A percentile compares a stretch with the other conserved stretches of the same genome.
Conservation (phyloP, 2,797 vertebrate species). For the Darevskia mixta region DNA sequence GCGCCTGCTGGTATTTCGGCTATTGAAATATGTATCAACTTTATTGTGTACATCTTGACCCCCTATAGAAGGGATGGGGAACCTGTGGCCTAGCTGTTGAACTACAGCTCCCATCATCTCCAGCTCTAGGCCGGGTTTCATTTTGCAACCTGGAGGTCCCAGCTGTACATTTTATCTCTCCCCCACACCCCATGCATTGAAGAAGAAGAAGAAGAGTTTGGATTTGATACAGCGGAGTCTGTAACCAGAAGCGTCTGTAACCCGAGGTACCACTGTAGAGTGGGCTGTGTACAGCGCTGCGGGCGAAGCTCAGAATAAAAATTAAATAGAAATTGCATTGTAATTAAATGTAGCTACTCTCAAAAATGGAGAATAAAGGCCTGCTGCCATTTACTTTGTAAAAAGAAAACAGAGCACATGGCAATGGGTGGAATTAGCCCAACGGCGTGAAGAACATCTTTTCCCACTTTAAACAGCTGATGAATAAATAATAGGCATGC, state of each 20-base stretch:
- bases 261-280: neutral
- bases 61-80: neutral
- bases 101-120: neutral
- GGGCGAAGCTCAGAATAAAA: neutral
- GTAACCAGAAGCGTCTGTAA: too few relatives aligned
- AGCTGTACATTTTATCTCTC: neutral
- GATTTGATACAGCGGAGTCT: too few relatives aligned
- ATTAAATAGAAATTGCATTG: neutral
- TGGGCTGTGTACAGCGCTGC: neutral
- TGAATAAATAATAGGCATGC: conserved; percentile 25
- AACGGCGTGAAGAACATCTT: neutral
- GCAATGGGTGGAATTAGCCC: neutral
- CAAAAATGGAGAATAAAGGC: too few relatives aligned
- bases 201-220: too few relatives aligned
- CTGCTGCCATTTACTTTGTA: neutral
- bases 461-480: conserved; percentile 7
- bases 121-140: neutral
- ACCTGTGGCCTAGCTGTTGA: neutral
- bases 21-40: neutral
- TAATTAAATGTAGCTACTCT: neutral
- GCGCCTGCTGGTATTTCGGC: neutral
- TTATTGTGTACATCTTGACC: too few relatives aligned
- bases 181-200: neutral
- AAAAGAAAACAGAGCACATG: neutral
- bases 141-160: neutral